These are phyloP conservation scores for Nomada fucata DNA, from an alignment of 2,888 invertebrate species.

Conservation along the genomic window DNA sequence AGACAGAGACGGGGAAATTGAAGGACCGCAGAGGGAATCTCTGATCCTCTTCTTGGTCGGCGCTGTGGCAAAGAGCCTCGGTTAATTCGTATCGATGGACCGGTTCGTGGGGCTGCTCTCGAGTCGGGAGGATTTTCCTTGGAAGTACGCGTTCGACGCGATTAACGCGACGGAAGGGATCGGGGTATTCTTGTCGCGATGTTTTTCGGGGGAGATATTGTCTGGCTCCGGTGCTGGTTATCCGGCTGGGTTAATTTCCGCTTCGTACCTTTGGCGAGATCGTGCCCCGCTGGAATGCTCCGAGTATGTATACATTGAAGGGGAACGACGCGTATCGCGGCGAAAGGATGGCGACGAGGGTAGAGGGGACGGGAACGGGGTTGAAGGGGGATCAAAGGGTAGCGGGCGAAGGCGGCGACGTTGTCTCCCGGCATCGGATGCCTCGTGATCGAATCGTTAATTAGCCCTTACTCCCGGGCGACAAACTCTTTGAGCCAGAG, in stretches of 20 bases:
- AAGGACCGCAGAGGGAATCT: constrained; percentile 29
- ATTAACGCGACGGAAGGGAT: neutral
- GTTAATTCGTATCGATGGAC: constrained; percentile 29
- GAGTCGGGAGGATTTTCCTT: neutral
- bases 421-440: constrained; percentile 67
- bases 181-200: neutral
- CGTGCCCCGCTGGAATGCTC: constrained; percentile 29
- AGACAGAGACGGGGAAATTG: constrained; percentile 27
- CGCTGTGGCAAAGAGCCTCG: neutral
- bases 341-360: constrained; percentile 51
- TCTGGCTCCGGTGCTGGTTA: constrained; percentile 25
- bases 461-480: constrained; percentile 65
- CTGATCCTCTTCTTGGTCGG: constrained; percentile 38
- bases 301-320: constrained; percentile 5
- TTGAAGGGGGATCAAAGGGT: constrained; percentile 69
- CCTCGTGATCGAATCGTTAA: constrained; percentile 72
- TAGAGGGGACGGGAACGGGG: constrained; percentile 65
- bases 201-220: constrained; percentile 40
- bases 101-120: neutral
- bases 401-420: constrained; percentile 63
- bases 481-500: constrained; percentile 67
- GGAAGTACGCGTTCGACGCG: neutral
- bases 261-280: constrained; percentile 57
- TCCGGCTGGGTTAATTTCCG: constrained; percentile 45
- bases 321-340: constrained; percentile 31